Percentiles rank a stretch among this genome's conserved stretches.
phyloP scores from a whole-genome alignment of 1,140 invertebrate species.

The Cydia strobilella region DNA sequence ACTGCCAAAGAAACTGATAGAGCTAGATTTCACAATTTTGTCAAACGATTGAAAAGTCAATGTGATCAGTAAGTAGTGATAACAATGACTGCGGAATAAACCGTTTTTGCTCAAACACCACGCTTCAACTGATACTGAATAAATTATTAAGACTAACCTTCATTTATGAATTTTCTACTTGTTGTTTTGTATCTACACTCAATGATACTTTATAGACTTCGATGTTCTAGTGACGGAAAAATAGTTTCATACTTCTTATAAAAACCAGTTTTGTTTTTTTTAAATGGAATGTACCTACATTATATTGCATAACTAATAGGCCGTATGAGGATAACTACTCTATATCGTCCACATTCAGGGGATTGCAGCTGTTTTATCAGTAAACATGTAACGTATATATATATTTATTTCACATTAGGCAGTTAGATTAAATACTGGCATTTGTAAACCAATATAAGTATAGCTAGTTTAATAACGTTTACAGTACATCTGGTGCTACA shows the following conservation, averaged over 20 bases:
- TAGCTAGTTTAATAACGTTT: neutral
- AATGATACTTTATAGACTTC: conserved; percentile 3
- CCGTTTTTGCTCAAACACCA: neutral
- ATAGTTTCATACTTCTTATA: too few species aligned
- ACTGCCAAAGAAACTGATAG: neutral
- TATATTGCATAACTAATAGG: neutral
- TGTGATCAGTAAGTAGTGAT: neutral
- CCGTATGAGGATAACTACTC: neutral
- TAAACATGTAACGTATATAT: neutral
- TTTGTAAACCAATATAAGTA: neutral
- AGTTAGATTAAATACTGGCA: neutral
- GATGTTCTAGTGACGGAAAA: neutral
- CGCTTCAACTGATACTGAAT: conserved; percentile 7
- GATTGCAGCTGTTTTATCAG: neutral
- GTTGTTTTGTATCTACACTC: neutral
- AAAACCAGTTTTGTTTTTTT: neutral
- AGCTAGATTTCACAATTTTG: neutral
- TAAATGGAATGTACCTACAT: neutral
- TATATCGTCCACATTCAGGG: neutral
- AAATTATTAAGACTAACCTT: conserved; percentile 16
- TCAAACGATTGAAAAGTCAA: too few species aligned
- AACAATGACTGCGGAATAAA: neutral
- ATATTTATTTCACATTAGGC: conserved; percentile 4
- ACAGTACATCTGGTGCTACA: too few species aligned
- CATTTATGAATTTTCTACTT: neutral